phyloP scores from a whole-genome alignment of 2,113 vertebrate species.

The Vimba vimba region DNA sequence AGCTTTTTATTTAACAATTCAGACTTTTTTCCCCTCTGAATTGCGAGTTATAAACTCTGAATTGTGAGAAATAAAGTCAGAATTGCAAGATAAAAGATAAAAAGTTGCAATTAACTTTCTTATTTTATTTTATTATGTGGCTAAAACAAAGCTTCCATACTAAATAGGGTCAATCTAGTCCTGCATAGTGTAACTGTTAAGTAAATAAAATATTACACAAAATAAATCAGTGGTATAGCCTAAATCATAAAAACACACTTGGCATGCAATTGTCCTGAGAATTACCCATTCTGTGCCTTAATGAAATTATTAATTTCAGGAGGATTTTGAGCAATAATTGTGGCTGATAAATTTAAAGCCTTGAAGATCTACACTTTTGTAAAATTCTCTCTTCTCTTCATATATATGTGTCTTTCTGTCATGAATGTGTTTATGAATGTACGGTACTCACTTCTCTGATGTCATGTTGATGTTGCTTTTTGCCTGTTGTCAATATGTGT shows the following conservation, averaged over 20 bases:
- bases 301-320: not conserved
- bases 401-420: not conserved
- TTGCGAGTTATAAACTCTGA: too few species aligned
- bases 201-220: not conserved
- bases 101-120: not conserved
- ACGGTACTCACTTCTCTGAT: conserved; percentile 25
- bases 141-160: not conserved
- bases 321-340: not conserved
- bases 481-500: not conserved
- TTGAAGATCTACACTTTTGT: too few species aligned
- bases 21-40: too few species aligned
- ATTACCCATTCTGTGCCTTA: not conserved
- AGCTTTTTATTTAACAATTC: too few species aligned
- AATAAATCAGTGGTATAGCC: not conserved
- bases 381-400: not conserved
- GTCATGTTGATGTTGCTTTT: conserved; percentile 9
- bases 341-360: not conserved
- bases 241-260: not conserved
- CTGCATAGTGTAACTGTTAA: not conserved
- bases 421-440: not conserved
- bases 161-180: not conserved
- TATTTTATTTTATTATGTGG: not conserved
- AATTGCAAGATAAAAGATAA: too few species aligned
- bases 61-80: too few species aligned
- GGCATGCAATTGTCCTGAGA: not conserved